phyloP scores from a whole-genome alignment of 2,113 vertebrate species.

The Aepyceros melampus region DNA sequence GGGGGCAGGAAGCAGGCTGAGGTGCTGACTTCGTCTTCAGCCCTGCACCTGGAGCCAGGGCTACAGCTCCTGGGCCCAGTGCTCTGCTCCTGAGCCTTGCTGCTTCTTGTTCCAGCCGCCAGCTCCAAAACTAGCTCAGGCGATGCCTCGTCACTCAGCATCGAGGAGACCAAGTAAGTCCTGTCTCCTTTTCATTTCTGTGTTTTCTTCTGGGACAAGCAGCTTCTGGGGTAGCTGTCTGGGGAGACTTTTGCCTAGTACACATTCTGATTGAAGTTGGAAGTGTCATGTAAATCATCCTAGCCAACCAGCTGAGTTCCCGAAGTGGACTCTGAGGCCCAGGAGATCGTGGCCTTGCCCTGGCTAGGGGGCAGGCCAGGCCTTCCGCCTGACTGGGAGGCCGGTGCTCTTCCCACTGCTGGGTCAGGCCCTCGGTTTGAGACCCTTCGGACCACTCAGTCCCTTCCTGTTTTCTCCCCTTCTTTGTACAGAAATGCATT shows the following conservation, averaged over 20 bases:
- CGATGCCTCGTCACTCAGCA: conserved; percentile 89
- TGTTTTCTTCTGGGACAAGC: background rate
- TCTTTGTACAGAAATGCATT: background rate
- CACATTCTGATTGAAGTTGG: background rate
- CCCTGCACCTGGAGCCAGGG: background rate
- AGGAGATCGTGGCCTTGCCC: background rate
- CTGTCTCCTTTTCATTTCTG: fast-evolving
- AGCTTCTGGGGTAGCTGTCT: background rate
- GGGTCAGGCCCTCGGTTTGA: background rate
- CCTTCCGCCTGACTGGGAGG: background rate
- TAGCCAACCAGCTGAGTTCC: background rate
- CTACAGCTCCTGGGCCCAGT: background rate
- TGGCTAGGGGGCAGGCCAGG: background rate
- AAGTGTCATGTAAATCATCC: background rate
- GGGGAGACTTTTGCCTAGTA: background rate
- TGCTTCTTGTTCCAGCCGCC: conserved; percentile 62
- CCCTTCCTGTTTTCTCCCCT: background rate
- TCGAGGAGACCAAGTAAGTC: conserved; percentile 92
- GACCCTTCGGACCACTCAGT: background rate
- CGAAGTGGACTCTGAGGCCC: background rate
- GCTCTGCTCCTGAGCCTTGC: background rate
- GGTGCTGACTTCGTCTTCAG: background rate
- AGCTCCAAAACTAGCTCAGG: conserved; percentile 86
- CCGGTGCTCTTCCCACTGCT: background rate
- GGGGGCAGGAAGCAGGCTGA: background rate